These are phyloP conservation scores for Acestrorhynchus altus DNA, from an alignment of 2,797 vertebrate genomes.

Conservation along the genomic window DNA sequence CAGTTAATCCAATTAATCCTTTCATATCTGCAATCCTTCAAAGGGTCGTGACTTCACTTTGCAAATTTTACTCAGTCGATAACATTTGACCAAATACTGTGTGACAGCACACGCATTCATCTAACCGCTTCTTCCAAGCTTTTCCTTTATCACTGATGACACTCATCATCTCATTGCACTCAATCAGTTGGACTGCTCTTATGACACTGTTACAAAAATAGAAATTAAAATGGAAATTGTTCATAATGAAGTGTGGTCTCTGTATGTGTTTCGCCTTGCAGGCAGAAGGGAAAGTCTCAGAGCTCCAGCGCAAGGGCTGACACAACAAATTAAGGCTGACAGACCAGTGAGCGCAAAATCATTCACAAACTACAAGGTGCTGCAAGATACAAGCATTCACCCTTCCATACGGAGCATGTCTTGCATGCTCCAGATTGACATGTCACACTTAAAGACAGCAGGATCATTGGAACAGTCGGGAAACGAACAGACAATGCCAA, in stretches of 20 bases:
- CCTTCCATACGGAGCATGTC: not conserved
- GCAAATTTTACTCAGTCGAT: not conserved
- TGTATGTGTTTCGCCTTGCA: not conserved
- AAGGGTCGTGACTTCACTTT: not conserved
- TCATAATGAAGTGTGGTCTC: not conserved
- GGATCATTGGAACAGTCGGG: not conserved
- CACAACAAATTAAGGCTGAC: constrained; percentile 29
- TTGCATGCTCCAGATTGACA: constrained; percentile 9
- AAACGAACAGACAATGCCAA: not conserved
- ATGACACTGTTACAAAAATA: not conserved
- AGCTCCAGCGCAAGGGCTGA: constrained; percentile 29
- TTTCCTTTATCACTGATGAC: not conserved
- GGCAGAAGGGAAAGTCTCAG: constrained; percentile 16
- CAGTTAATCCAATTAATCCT: not conserved
- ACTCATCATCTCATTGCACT: not conserved
- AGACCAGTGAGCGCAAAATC: constrained; percentile 32
- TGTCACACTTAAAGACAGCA: constrained; percentile 23
- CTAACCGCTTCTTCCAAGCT: not conserved
- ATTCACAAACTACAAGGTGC: constrained; percentile 50
- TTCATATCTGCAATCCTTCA: not conserved
- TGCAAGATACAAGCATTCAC: constrained; percentile 10
- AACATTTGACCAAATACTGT: too few relatives aligned
- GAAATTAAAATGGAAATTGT: not conserved
- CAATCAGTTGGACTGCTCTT: not conserved
- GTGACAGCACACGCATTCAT: not conserved